Base-by-base conservation (phyloP, 2,888 invertebrate species). In the Callinectes sapidus region DNA sequence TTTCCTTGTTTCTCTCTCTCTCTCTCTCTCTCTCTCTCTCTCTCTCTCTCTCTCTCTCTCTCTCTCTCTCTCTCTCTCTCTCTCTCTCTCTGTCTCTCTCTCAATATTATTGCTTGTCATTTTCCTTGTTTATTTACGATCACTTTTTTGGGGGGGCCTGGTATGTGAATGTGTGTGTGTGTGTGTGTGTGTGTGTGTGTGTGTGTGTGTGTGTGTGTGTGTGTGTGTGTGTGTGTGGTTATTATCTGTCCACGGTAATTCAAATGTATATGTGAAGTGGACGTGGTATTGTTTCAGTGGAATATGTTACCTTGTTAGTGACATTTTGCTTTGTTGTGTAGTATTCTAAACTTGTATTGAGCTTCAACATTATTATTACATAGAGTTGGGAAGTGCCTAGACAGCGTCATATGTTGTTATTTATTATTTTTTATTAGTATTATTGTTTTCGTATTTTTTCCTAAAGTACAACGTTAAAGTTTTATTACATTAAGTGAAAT, bases 191-290 rank as follows among this genome's bases (percentile, higher is more conserved):
- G 23, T 87, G 5, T n/a, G 14, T 87, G 48, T 48, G 87, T 86
- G 14, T 86, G 86, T 48, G 87, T 86, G 14, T 86, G 86, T 86
- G 86, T 86, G 39, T 86, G 86, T 86, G 86, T 86, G 86, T 86
- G 86, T 86, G 86, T 86, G 86, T 42, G 39, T 86, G 86, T 42
- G 86, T 86, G 86, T 42, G 32, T 32, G 85, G 16, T 32, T 85
- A 35, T 87, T n/a, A 42, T 39, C 2, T 61, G 23, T 61, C 23
- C 18, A 61, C 23, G 23, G 23, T 23, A 61, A 61, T 61, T 23
- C 23, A 23, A 61, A 61, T 61, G 23, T 18, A 23, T 18, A 61
- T 61, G 23, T 18, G 23, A 61, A 2, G 23, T 18, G 61, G 61
- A 61, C 18, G 23, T 18, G 61, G 61, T 61, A 61, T 61, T 61